Base-by-base conservation (phyloP, 1,140 invertebrate genomes). In the Eupeodes corollae region DNA sequence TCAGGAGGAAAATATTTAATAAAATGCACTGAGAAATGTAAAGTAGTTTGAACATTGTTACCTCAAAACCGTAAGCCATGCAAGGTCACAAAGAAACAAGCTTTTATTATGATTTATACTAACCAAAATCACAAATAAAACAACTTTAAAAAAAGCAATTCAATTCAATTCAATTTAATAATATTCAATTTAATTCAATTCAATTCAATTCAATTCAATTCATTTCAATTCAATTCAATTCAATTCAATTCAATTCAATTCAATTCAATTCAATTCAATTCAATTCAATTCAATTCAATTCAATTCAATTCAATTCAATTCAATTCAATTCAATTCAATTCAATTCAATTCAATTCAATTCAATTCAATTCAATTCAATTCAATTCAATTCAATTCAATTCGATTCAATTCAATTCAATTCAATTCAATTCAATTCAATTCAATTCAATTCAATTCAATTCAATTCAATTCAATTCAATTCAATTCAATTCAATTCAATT, bases 401-500 rank as follows among this genome's bases (percentile, higher is more conserved):
- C 39, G 9, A 41, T 41, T 41, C 39, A 13, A 41, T 41, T 33
- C 42, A 44, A 31, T 44, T 33, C 42, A 44, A 31, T 44, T 33
- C 42, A 44, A 31, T 44, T 33, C 42, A 44, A 44, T 44, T 44
- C 42, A 30, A 44, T 44, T 44, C 42, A 30, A 44, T 44, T 44
- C 42, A 30, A 44, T 44, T 44, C 42, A 30, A 44, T 44, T 44
- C 42, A 30, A 44, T 44, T 44, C 42, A 30, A 44, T 44, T 44
- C 42, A 30, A 44, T 44, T 44, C 42, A 30, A 44, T 44, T 44
- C 42, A 15, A 44, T 44, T 44, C 42, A 44, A 44, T 44, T 44
- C 42, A 44, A 44, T 44, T 44, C 42, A 44, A 44, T 44, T 44
- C 42, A 44, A 44, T 44, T 44, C 42, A 44, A 44, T 44, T 44